Base-by-base conservation (phyloP, 1,140 invertebrate genomes). In the Parasteatoda tepidariorum region DNA sequence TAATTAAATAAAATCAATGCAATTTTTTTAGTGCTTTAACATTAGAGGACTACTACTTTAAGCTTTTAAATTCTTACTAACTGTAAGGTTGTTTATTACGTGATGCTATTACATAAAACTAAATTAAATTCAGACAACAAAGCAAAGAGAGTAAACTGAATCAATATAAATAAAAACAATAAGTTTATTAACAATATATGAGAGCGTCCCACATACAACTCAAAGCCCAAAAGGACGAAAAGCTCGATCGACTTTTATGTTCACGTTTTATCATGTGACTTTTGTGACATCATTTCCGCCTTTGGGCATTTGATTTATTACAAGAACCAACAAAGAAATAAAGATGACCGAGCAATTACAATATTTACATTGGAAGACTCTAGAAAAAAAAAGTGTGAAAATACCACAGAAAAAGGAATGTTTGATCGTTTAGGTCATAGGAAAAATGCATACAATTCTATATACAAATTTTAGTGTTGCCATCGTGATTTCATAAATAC, bases 171-270 rank as follows among this genome's bases (percentile, higher is more conserved):
- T 75, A 75, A 75, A n/a, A 48, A 75, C 73, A 75, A 75, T 55
- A 75, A 75, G 30, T 75, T 75, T 75, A 75, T 75, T 75, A 75
- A 75, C 73, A 75, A 75, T 75, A 66, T 13, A 59, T 59, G 73
- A 75, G 73, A 75, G 73, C 5, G 24, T 75, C 73, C 73, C 73
- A 75, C 73, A 18, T 48, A 62, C 73, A 62, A 34, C 24, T 62
- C 55, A 30, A 7, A 62, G 57, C 73, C 57, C 31, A 5, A 62
- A 18, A 41, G 73, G 57, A 74, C 73, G 22, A 55, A 62, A 75
- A 34, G 73, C 57, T 75, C 73, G 38, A 54, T 61, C 57, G n/a
- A 75, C n/a, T 75, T 54, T 59, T 38, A 75, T 57, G 61, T 13
- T 38, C 48, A 48, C 68, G 5, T 30, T 48, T 48, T 48, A 30